A percentile compares a stretch with the other conserved stretches of the same genome.
Conservation (phyloP, 2,888 invertebrate species). For the Aleiodes leptofemur region DNA sequence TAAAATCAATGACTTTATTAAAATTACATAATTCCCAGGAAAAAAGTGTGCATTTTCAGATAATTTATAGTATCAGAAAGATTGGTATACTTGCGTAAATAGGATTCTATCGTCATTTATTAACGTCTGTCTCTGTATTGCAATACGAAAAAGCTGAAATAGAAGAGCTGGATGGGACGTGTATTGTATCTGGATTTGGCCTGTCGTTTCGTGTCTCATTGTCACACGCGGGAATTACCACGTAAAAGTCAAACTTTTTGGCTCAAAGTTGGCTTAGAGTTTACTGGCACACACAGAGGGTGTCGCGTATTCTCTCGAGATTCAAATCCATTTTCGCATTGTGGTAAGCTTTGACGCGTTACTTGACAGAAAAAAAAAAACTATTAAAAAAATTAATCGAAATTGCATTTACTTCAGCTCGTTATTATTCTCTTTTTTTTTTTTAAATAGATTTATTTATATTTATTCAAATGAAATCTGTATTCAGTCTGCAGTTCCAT, state of each 20-base stretch:
- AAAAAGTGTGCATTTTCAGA: no score
- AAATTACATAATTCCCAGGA: no score
- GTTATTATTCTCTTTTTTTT: neutral
- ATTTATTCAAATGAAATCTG: neutral
- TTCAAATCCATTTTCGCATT: constrained; percentile 29
- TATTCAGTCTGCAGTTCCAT: neutral
- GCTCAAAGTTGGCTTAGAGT: constrained; percentile 21
- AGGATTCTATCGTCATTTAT: constrained; percentile 31
- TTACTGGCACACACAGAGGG: constrained; percentile 11
- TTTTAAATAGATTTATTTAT: neutral
- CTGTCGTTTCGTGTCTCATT: constrained; percentile 28
- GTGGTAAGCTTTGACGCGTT: constrained; percentile 6
- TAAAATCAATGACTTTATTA: no score
- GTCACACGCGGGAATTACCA: constrained; percentile 27
- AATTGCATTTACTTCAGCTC: neutral
- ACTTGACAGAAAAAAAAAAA: neutral
- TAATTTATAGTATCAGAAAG: no score
- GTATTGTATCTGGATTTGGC: constrained; percentile 19
- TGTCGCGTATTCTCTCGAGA: constrained; percentile 10
- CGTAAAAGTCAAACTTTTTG: constrained; percentile 25
- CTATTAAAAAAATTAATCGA: neutral
- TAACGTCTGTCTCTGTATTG: constrained; percentile 3
- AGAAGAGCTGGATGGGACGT: neutral
- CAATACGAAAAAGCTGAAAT: neutral
- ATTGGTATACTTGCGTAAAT: neutral